A percentile compares a stretch with the other conserved stretches of the same genome.
Conservation (phyloP, 2,113 vertebrate genomes). For the Colaptes auratus region DNA sequence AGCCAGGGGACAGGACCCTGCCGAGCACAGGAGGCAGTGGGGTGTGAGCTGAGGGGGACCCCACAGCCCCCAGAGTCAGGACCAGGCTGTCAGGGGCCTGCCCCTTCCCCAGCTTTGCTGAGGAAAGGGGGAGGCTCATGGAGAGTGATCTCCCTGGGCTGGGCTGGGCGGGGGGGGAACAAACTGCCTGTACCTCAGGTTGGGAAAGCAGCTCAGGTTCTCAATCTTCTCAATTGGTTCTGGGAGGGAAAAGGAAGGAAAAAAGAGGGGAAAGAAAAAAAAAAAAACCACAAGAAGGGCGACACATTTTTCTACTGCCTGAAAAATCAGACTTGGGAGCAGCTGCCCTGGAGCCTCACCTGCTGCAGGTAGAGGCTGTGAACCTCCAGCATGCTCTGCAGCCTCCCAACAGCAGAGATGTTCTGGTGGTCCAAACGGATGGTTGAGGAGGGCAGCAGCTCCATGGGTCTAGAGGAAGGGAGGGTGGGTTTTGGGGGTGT, state of each 20-base stretch:
- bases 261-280: too few relatives aligned
- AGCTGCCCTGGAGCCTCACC: background rate
- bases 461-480: conserved; percentile 1
- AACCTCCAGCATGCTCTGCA: conserved; percentile 3
- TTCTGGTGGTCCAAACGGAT: conserved; percentile 73
- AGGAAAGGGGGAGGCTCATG: background rate
- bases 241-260: background rate
- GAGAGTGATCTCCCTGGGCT: background rate
- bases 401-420: conserved; percentile 44
- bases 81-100: background rate
- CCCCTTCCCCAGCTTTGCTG: accelerated
- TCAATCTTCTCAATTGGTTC: conserved; percentile 78
- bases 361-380: conserved; percentile 78
- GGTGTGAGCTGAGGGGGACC: accelerated
- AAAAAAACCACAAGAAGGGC: too few relatives aligned
- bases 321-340: background rate
- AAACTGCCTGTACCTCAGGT: conserved; percentile 52
- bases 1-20: conserved; percentile 80
- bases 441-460: background rate
- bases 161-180: background rate
- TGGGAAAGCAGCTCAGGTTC: conserved; percentile 72
- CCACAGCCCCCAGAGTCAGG: background rate
- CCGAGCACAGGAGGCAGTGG: background rate
- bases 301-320: accelerated
- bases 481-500: accelerated